Evolutionary conservation across 2,797 vertebrate genomes (phyloP), one percentile per base, ranked within the genome.

Genomic region (Rhadinocentrus ornatus): DNA sequence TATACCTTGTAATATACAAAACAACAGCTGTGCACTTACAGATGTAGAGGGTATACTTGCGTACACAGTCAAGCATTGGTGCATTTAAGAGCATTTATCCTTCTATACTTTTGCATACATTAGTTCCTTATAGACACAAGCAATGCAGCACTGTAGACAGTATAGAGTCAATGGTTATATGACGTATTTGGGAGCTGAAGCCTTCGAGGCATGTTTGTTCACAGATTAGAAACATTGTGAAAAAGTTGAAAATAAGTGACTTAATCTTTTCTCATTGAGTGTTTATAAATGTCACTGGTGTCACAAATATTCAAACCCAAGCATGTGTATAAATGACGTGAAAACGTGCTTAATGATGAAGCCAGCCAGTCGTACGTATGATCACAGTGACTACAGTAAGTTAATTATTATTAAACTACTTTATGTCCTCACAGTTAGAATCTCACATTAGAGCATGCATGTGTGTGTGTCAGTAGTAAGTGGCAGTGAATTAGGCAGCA

Each of bases 211-310:
- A 35, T 71, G 72, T 77, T 75, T 83, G 70, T 72, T 77, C 22
- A 69, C 64, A 82, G 48, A 75, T 75, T 63, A 69, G 57, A 75
- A 41, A 75, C 52, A 62, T 56, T 22, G 64, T n/a, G 46, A 62
- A 44, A 46, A 76, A 71, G 67, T 56, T n/a, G 34, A 69, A 73
- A 64, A 77, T 64, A 66, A 75, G 61, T 67, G 60, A 32, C 63
- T 66, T 64, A 78, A 84, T 78, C 77, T 86, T 81, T 86, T 66
- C 52, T 50, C 52, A 69, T 66, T 54, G 34, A 73, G 77, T 60
- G 53, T 71, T 80, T 64, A 78, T 59, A 83, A 80, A 87, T 83
- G 75, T 74, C 83, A 79, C 52, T 18, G 4, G 62, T 80, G 81
- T 80, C 79, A 75, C 56, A 60, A 61, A 55, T 46, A 65, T 55